These are phyloP conservation scores for Pocillopora grandis DNA, from an alignment of 92 coral and sea anemone species.

Conservation along the genomic window DNA sequence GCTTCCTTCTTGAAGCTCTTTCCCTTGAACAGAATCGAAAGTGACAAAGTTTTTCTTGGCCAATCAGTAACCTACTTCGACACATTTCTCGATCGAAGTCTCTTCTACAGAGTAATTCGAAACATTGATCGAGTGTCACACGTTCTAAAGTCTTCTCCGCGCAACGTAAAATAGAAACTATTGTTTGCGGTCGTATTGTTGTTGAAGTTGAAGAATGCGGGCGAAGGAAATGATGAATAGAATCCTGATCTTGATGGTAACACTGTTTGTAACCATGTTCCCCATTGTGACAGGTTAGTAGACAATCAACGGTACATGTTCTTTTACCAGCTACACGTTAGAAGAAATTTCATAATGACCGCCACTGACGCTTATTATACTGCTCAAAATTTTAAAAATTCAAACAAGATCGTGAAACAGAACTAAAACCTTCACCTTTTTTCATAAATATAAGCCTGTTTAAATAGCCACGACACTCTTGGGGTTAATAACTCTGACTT, in stretches of 20 bases:
- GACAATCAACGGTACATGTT: conserved; percentile 17
- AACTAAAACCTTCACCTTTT: too few species aligned
- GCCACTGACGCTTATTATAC: too few species aligned
- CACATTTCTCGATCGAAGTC: not conserved
- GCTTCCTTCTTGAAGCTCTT: not conserved
- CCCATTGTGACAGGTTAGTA: conserved; percentile 46
- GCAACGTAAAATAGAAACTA: conserved; percentile 4
- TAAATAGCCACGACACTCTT: not conserved
- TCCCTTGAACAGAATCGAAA: not conserved
- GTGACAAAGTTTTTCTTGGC: too few species aligned
- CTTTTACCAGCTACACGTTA: not conserved
- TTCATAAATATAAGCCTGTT: too few species aligned
- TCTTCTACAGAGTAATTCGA: not conserved
- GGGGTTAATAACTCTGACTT: not conserved
- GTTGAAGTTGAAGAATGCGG: conserved; percentile 32
- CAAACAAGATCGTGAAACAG: too few species aligned
- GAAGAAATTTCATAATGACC: not conserved
- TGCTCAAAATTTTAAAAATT: too few species aligned
- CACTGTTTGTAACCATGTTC: conserved; percentile 10
- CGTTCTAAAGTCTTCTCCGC: not conserved
- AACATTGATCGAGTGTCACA: not conserved
- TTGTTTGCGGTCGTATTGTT: conserved; percentile 36
- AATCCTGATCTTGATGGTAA: not conserved
- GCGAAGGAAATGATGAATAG: not conserved
- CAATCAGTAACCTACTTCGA: too few species aligned